phyloP scores from a whole-genome alignment of 2,113 vertebrate genomes.

The Gallinago media region DNA sequence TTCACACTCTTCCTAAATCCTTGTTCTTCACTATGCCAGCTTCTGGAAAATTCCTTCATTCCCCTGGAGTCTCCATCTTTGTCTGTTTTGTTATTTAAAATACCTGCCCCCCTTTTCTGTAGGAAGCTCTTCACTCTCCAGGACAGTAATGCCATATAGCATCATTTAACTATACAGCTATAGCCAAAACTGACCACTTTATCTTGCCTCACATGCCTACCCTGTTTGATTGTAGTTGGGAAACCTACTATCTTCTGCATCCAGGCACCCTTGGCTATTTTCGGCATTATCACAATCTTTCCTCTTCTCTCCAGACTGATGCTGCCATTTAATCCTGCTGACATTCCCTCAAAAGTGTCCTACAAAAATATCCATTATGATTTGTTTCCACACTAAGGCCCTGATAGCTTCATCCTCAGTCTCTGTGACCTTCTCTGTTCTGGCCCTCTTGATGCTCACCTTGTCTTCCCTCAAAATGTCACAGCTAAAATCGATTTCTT shows the following conservation, averaged over 20 bases:
- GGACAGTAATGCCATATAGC: not conserved
- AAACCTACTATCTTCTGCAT: not conserved
- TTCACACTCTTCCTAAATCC: not conserved
- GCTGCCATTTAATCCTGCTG: slow-evolving; percentile 32
- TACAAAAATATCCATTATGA: not conserved
- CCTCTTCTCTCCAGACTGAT: not conserved
- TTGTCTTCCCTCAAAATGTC: slow-evolving; percentile 30
- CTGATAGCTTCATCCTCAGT: not conserved
- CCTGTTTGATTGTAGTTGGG: not conserved
- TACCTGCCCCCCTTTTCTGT: not conserved
- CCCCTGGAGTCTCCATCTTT: not conserved
- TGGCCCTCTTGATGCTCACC: not conserved
- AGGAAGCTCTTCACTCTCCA: not conserved
- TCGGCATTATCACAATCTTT: not conserved
- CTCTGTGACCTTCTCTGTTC: not conserved
- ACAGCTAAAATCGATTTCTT: slow-evolving; percentile 17
- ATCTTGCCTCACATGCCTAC: not conserved
- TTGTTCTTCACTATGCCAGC: not conserved
- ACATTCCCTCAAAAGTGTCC: not conserved
- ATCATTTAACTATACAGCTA: not conserved
- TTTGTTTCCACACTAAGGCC: not conserved
- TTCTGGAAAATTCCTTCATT: not conserved
- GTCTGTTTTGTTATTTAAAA: not conserved
- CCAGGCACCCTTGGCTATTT: not conserved
- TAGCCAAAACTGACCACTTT: not conserved